These are phyloP conservation scores for Nylanderia fulva DNA, from an alignment of 1,140 invertebrate species.

Conservation along the genomic window DNA sequence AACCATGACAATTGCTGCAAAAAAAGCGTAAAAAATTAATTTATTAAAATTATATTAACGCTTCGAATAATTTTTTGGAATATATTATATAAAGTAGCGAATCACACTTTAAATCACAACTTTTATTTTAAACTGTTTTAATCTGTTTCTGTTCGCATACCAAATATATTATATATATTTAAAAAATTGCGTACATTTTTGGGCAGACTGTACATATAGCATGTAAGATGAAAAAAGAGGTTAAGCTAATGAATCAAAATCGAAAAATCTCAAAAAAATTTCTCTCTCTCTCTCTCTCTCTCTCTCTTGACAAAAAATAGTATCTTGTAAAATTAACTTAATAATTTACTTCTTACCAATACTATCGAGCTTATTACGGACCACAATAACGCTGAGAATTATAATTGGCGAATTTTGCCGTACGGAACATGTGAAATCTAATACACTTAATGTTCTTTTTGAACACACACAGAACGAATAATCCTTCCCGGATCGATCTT, in stretches of 20 bases:
- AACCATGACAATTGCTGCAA: neutral
- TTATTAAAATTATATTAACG: slow-evolving; percentile 2
- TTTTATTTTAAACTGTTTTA: neutral
- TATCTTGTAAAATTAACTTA: slow-evolving; percentile 1
- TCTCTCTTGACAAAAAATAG: slow-evolving; percentile 12
- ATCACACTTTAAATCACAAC: neutral
- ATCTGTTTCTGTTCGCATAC: neutral
- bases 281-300: slow-evolving; percentile 9
- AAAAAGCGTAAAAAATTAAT: neutral
- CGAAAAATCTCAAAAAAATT: slow-evolving; percentile 3
- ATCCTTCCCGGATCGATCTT: neutral
- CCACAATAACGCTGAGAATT: neutral
- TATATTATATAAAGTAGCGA: neutral
- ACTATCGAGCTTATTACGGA: slow-evolving; percentile 18
- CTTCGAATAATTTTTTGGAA: neutral
- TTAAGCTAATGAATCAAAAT: slow-evolving; percentile 61
- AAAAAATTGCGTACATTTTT: slow-evolving; percentile 8
- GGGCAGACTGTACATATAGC: slow-evolving; percentile 34
- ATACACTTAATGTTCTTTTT: neutral
- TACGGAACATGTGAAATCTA: neutral
- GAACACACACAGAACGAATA: neutral
- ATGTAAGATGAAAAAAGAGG: slow-evolving; percentile 27
- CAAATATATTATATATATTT: slow-evolving; percentile 7
- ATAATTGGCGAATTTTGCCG: neutral
- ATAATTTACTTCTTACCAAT: slow-evolving; percentile 15